Evolutionary conservation across 2,113 vertebrate genomes (phyloP).

Genomic region (Silurus glanis): DNA sequence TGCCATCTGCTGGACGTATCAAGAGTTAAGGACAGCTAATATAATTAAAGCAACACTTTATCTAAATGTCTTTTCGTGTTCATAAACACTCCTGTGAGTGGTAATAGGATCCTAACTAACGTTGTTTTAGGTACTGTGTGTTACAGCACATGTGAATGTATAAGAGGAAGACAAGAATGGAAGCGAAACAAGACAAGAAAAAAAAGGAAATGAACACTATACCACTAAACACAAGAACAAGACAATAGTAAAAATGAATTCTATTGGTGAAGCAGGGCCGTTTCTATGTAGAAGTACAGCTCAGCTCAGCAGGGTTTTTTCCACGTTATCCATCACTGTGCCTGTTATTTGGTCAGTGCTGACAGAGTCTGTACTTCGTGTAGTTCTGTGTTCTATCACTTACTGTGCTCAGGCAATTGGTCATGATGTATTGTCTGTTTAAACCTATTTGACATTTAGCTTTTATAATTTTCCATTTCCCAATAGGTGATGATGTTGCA

Average conservation of each 20-base stretch:
- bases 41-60: not conserved
- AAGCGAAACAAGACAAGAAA: not conserved
- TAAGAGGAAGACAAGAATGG: not conserved
- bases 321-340: too few species aligned
- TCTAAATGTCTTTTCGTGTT: not conserved
- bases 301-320: not conserved
- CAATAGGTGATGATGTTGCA: not conserved
- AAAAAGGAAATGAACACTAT: not conserved
- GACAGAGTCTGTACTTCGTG: not conserved
- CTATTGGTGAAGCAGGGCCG: too few species aligned
- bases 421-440: not conserved
- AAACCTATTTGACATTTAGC: not conserved
- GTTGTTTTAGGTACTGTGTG: not conserved
- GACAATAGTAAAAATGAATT: not conserved
- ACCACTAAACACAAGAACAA: not conserved
- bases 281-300: not conserved
- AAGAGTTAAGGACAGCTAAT: not conserved
- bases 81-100: not conserved
- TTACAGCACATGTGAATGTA: not conserved
- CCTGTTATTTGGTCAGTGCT: not conserved
- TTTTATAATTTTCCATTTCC: not conserved
- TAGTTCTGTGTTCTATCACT: not conserved
- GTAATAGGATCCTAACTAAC: not conserved
- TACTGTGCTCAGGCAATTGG: not conserved
- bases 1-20: constrained; percentile 31